Conservation (phyloP, 2,797 vertebrate genomes). For the Premnoplex brunnescens region DNA sequence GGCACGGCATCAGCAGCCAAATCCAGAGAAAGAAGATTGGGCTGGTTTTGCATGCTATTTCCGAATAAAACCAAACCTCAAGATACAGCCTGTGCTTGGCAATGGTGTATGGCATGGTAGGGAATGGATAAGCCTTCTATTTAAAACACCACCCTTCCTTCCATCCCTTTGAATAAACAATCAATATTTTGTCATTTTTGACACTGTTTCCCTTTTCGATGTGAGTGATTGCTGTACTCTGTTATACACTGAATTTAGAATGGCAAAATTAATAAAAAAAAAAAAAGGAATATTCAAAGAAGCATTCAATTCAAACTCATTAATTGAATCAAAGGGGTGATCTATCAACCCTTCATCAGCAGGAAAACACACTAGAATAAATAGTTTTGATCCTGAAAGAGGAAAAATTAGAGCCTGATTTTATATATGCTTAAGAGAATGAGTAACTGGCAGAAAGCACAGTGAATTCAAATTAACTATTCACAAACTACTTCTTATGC, state of each 20-base stretch:
- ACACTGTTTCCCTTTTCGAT: neutral
- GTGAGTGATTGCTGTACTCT: neutral
- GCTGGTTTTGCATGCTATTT: neutral
- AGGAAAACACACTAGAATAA: neutral
- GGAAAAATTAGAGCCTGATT: neutral
- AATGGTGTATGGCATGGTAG: rapidly evolving
- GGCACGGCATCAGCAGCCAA: neutral
- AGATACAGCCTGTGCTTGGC: neutral
- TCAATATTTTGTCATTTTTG: neutral
- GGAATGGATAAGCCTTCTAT: neutral
- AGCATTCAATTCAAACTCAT: neutral
- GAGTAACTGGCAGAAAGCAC: neutral
- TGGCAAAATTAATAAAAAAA: neutral
- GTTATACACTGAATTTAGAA: neutral
- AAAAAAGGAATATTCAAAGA: neutral
- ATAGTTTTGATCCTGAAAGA: neutral
- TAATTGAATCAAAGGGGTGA: neutral
- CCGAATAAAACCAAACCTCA: neutral
- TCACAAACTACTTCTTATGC: neutral
- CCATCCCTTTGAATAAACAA: neutral
- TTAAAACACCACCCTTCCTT: neutral
- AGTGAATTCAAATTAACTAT: neutral
- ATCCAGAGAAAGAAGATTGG: neutral
- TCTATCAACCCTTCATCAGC: neutral
- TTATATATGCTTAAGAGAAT: neutral